phyloP scores from a whole-genome alignment of 2,113 vertebrate species.

The Bothrops jararaca region DNA sequence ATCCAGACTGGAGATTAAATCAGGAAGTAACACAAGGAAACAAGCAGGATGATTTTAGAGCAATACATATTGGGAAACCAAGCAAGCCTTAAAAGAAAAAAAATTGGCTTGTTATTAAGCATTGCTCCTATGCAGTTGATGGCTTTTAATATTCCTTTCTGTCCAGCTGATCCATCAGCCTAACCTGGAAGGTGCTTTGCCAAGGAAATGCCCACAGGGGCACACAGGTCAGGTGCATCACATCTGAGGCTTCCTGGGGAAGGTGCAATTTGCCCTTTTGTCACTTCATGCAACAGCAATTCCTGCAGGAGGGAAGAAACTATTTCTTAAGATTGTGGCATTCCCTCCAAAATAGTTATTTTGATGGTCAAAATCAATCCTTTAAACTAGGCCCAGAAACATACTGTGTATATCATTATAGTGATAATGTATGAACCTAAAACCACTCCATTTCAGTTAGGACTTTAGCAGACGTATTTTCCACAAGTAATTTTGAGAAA shows the following conservation, averaged over 20 bases:
- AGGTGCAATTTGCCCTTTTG: neutral
- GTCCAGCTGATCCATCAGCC: neutral
- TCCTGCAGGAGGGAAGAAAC: neutral
- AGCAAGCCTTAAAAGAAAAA: neutral
- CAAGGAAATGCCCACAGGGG: neutral
- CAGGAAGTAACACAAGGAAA: neutral
- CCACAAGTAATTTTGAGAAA: neutral
- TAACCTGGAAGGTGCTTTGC: neutral
- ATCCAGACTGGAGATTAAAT: neutral
- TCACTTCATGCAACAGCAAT: neutral
- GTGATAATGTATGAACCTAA: neutral
- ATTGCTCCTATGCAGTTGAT: neutral
- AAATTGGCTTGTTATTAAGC: neutral
- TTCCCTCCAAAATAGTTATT: neutral
- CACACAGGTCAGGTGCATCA: neutral
- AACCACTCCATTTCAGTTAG: neutral
- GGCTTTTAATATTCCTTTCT: neutral
- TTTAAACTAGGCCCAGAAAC: neutral
- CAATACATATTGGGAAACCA: neutral
- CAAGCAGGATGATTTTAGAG: neutral
- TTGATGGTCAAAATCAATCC: neutral
- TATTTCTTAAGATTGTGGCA: neutral
- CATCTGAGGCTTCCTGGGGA: neutral
- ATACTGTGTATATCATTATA: neutral
- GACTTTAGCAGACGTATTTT: neutral